Base-by-base conservation (phyloP, 2,888 invertebrate genomes). In the Cecidostiba fungosa region DNA sequence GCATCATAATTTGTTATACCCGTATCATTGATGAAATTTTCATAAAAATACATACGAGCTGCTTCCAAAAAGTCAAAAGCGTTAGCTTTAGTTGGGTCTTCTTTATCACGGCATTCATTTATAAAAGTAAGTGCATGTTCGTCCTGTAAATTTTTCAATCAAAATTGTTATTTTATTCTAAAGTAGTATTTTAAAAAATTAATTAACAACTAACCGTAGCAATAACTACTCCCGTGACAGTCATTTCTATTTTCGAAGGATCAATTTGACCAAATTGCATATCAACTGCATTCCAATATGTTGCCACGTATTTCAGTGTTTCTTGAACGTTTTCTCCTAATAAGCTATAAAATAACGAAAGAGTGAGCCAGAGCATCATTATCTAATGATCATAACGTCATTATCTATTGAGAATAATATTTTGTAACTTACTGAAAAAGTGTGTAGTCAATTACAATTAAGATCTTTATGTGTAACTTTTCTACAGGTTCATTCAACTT, bases 281-380 rank as follows among this genome's bases (percentile, higher is more conserved):
- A 72, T 83, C 77, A 39, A 83, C 72, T n/a, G 59, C 77, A 43
- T 83, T 83, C 83, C 83, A 83, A 77, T 59, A 83, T 29, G 50
- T 77, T 14, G 72, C 50, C 5, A 83, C 59, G 29, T 83, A 83
- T n/a, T 83, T 77, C 14, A 83, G 32, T 70, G 77, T 77, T 39
- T 83, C 72, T 72, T 59, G n/a, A 54, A 83, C 26, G 29, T 77
- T 77, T 59, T 83, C 54, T 29, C 32, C n/a, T 23, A 83, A 23
- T 8, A 83, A 72, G 26, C 83, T 83, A 12, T 16, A 69, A 76
- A 74, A 43, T 59, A 59, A 54, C 4, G 0, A 23, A 59, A 59
- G 6, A 19, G 6, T 59, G 23, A 59, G 8, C n/a, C 23, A n/a
- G 23, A 0, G 1, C n/a, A 8, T 19, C 19, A 54, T 59, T 23